phyloP scores from a whole-genome alignment of 2,797 vertebrate genomes.

The Orestias chungarensis region DNA sequence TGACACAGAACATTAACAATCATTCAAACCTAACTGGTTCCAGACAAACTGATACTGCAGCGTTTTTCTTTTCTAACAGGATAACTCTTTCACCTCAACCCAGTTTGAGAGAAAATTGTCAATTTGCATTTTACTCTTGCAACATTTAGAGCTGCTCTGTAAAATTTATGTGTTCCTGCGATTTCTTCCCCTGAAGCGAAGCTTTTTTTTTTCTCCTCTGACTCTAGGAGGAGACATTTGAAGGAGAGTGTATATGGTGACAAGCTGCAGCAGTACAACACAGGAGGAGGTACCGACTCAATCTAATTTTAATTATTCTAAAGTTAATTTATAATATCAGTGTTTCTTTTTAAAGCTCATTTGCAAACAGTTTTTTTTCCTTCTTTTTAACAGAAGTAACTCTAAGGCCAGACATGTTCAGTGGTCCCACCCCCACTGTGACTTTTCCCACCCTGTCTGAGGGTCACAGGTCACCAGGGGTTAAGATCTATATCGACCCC shows the following conservation, averaged over 20 bases:
- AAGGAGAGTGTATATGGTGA: conserved; percentile 94
- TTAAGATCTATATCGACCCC: conserved; percentile 98
- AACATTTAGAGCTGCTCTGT: conserved; percentile 29
- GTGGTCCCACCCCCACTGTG: conserved; percentile 71
- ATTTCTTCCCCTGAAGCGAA: conserved; percentile 10
- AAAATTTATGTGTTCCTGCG: conserved; percentile 11
- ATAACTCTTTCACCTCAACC: conserved; percentile 33
- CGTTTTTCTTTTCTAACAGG: not conserved
- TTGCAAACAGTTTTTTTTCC: too few relatives aligned
- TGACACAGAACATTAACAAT: not conserved
- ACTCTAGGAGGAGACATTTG: conserved; percentile 85
- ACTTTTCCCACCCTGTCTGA: conserved; percentile 81
- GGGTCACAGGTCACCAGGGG: conserved; percentile 85
- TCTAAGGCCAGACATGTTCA: conserved; percentile 76
- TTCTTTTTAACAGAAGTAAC: conserved; percentile 67
- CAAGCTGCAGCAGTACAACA: conserved; percentile 94
- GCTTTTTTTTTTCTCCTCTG: not conserved
- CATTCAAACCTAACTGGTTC: conserved; percentile 28
- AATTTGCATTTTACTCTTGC: conserved; percentile 49
- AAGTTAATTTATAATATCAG: not conserved
- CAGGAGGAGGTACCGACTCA: conserved; percentile 82
- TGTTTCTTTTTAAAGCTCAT: not conserved
- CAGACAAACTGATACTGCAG: conserved; percentile 19
- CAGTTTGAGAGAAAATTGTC: conserved; percentile 38
- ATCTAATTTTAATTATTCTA: not conserved